Evolutionary conservation across 2,888 invertebrate species (phyloP), one percentile per base, ranked within the genome.

Genomic region (Andrena dorsata): DNA sequence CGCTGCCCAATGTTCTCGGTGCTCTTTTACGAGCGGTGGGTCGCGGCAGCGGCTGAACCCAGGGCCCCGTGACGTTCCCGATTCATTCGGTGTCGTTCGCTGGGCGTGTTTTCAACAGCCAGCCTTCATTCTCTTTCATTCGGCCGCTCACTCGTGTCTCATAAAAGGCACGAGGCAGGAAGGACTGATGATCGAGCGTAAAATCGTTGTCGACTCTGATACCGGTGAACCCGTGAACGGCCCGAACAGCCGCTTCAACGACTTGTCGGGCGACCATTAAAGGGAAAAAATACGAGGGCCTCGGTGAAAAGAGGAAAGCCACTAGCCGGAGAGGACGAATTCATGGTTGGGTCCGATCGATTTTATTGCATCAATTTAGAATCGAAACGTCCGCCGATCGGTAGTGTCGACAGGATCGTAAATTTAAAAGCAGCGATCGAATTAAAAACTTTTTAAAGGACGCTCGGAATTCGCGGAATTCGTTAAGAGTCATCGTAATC

Each of bases 211-310:
- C 61, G 65, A 82, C 13, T 20, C 8, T n/a, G 51, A 53, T 68
- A 51, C 53, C 49, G 6, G n/a, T n/a, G 13, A 41, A 41, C 68
- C 56, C n/a, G 69, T 60, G 58, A 65, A 32, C 41, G 56, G 60
- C 78, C 77, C 81, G 83, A 87, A 84, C 86, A 76, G 82, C 73
- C 86, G 75, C 84, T 86, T 87, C 85, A 88, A 88, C 85, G 88
- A 86, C 80, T 86, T 79, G 84, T 74, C 85, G 83, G 71, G 75
- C 16, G 69, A 65, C 51, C 76, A 51, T 79, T 76, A 79, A 76
- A 51, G 1, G 47, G 64, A 49, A 63, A 68, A 68, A 78, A 68
- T 80, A 78, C 63, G 80, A 72, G 51, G 72, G 78, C 76, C 20
- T 26, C 16, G 63, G 16, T 23, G 58, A 20, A 41, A 30, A 64